Evolutionary conservation across 2,888 invertebrate species (phyloP).

Genomic region (Agrotis ipsilon): DNA sequence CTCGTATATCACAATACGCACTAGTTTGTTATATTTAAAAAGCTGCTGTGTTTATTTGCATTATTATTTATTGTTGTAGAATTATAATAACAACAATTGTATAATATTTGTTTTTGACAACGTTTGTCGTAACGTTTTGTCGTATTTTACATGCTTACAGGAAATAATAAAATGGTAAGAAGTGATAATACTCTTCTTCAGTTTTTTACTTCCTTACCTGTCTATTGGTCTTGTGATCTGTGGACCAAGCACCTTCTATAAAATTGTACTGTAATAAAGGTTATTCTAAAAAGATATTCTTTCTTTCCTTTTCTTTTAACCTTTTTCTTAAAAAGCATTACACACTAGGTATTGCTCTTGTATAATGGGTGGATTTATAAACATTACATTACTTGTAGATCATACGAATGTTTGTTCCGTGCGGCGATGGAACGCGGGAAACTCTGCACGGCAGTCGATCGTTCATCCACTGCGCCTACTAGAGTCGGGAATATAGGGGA

Average conservation of each 20-base stretch:
- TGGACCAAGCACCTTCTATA: not conserved
- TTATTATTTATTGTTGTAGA: not conserved
- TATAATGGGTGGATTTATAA: too few species aligned
- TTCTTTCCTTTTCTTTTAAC: too few species aligned
- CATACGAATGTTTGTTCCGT: too few species aligned
- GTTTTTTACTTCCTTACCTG: too few species aligned
- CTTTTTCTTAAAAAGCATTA: too few species aligned
- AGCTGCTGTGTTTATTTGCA: constrained; percentile 4
- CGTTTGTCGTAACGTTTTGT: too few species aligned
- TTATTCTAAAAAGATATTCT: not conserved
- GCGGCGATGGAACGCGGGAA: too few species aligned
- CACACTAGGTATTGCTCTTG: too few species aligned
- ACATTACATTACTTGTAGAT: too few species aligned
- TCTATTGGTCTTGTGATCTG: not conserved
- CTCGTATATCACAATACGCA: constrained; percentile 15
- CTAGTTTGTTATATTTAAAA: not conserved
- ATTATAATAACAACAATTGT: not conserved
- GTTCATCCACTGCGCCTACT: not conserved
- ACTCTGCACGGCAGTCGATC: too few species aligned
- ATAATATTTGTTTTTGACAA: not conserved
- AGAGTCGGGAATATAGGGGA: not conserved
- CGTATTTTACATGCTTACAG: not conserved
- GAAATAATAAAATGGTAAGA: not conserved
- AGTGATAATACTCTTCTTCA: not conserved
- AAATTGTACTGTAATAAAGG: not conserved